Evolutionary conservation across 2,888 invertebrate species (phyloP).

Genomic region (Rotaria socialis): DNA sequence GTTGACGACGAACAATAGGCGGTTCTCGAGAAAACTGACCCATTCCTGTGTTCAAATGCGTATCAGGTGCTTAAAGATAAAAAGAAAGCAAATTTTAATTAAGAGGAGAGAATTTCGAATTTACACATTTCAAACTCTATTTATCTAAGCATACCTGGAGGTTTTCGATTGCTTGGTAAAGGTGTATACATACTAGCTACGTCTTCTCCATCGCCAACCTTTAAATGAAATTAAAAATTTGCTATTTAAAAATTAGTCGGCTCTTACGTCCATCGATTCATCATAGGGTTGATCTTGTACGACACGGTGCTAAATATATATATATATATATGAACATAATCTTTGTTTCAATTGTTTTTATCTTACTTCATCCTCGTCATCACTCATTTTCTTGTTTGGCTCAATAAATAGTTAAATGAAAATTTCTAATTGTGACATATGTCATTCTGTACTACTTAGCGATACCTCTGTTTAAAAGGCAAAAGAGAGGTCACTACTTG

Average conservation of each 20-base stretch:
- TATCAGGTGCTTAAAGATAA: not conserved
- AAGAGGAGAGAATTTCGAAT: too few relatives aligned
- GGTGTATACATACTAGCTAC: slow-evolving; percentile 59
- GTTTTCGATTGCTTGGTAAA: slow-evolving; percentile 53
- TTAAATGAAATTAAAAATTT: not conserved
- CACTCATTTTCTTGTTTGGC: not conserved
- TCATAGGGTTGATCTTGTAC: not conserved
- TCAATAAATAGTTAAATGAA: not conserved
- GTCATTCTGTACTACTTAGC: not conserved
- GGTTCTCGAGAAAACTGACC: not conserved
- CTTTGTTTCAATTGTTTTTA: not conserved
- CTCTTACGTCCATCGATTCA: slow-evolving; percentile 9
- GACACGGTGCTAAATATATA: not conserved
- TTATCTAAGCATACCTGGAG: not conserved
- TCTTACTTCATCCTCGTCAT: not conserved
- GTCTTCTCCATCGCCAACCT: slow-evolving; percentile 55
- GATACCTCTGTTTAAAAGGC: not conserved
- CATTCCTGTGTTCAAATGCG: not conserved
- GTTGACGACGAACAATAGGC: not conserved
- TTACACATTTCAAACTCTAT: not conserved
- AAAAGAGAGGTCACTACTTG: slow-evolving; percentile 11
- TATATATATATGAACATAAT: not conserved
- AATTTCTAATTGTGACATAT: not conserved
- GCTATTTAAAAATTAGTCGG: not conserved
- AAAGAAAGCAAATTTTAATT: not conserved